These are phyloP conservation scores for Doris montereyensis DNA, from an alignment of 2,888 invertebrate genomes.

Conservation along the genomic window DNA sequence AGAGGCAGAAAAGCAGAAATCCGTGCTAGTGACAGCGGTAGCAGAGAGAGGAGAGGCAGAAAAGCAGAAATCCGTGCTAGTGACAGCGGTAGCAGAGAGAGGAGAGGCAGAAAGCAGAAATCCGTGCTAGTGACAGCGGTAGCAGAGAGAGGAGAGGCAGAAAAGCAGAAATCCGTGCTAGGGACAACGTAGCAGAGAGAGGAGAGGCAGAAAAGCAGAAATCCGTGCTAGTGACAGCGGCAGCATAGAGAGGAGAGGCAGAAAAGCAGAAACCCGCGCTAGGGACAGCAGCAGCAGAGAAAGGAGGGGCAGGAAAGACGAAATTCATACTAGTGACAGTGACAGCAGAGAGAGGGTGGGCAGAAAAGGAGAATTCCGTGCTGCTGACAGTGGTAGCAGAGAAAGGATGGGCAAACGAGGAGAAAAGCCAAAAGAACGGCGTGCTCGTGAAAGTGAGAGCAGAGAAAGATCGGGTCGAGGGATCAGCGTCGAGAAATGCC, in stretches of 20 bases:
- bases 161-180: conserved; percentile 21
- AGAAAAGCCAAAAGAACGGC: conserved; percentile 35
- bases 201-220: conserved; percentile 42
- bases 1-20: conserved; percentile 1
- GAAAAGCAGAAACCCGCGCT: no score
- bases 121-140: not conserved
- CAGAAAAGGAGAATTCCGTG: no score
- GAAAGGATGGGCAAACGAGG: not conserved
- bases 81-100: not conserved
- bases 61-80: conserved; percentile 17
- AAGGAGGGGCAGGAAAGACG: conserved; percentile 37
- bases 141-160: conserved; percentile 2
- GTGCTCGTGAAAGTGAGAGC: conserved; percentile 39
- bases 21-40: not conserved
- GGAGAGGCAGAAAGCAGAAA: not conserved
- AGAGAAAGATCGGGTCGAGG: no score
- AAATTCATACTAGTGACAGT: conserved; percentile 7
- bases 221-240: no score
- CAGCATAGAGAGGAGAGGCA: conserved; percentile 19
- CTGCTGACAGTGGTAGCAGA: conserved; percentile 8
- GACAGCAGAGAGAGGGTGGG: conserved; percentile 13
- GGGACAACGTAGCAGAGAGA: conserved; percentile 38
- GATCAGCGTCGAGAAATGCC: conserved; percentile 11
- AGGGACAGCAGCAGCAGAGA: conserved; percentile 38
- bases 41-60: conserved; percentile 2